A percentile compares a stretch with the other conserved stretches of the same genome.
Evolutionary conservation across 2,888 invertebrate genomes (phyloP).

Genomic region (Willowsia nigromaculata): DNA sequence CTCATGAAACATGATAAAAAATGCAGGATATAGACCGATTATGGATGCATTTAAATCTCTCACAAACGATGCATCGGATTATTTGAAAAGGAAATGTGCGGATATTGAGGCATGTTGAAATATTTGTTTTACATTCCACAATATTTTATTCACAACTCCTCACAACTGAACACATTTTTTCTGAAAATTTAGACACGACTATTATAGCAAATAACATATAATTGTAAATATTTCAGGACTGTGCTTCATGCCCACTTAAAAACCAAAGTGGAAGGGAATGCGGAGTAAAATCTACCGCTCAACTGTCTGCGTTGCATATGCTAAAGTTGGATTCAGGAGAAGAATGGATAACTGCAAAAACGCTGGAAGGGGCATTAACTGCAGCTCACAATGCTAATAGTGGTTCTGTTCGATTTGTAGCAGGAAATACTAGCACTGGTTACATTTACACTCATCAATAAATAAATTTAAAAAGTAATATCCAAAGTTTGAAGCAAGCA

Average conservation of each 20-base stretch:
- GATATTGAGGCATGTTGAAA: conserved; percentile 81
- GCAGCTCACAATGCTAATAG: no score
- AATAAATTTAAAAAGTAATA: no score
- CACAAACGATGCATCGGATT: conserved; percentile 83
- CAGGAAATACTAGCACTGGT: conserved; percentile 90
- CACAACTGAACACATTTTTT: no score
- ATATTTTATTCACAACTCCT: not conserved
- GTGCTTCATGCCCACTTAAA: conserved; percentile 40
- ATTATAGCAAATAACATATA: no score
- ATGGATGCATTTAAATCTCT: conserved; percentile 89
- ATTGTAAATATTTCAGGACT: conserved; percentile 66
- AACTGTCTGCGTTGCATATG: not conserved
- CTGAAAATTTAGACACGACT: no score
- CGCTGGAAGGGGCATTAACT: conserved; percentile 56
- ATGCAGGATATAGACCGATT: conserved; percentile 86
- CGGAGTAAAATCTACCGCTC: no score
- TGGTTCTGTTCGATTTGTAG: conserved; percentile 85
- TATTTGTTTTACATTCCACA: not conserved
- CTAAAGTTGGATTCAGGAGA: conserved; percentile 62
- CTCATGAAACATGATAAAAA: conserved; percentile 48
- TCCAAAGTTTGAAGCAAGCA: not conserved
- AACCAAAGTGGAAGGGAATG: no score
- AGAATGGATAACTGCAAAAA: conserved; percentile 74
- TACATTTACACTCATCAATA: no score
- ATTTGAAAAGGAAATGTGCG: conserved; percentile 81